Conservation (phyloP, 2,797 vertebrate genomes). For the Anguilla pacifica region DNA sequence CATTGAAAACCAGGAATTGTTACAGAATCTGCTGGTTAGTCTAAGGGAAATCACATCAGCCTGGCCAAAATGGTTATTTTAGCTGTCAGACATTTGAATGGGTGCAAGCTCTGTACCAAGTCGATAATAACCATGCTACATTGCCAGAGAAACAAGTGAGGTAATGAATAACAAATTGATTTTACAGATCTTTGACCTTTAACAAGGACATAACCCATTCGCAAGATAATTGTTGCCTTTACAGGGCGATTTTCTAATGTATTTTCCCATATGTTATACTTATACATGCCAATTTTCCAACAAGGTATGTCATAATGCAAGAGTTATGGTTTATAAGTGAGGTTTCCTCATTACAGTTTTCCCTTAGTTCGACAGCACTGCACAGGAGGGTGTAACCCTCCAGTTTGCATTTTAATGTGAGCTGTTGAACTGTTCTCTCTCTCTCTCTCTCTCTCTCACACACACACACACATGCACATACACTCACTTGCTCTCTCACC, state of each 20-base stretch:
- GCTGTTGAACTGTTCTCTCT: constrained; percentile 40
- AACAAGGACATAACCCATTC: not conserved
- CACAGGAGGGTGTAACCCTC: not conserved
- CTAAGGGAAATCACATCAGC: not conserved
- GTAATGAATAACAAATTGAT: not conserved
- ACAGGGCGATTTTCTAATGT: not conserved
- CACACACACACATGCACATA: constrained; percentile 28
- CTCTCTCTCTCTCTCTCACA: constrained; percentile 41
- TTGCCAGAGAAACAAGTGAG: not conserved
- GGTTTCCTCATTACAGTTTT: not conserved
- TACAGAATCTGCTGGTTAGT: not conserved
- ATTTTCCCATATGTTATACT: not conserved
- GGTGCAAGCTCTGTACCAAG: not conserved
- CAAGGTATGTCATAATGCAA: not conserved
- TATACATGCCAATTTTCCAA: not conserved
- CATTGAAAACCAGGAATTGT: not conserved
- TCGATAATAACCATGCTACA: not conserved
- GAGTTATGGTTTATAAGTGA: not conserved
- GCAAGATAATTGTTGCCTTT: not conserved
- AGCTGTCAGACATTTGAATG: not conserved
- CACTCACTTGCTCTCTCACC: constrained; percentile 35
- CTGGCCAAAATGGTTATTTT: not conserved
- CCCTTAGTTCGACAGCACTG: not conserved
- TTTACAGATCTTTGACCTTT: not conserved
- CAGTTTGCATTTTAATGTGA: constrained; percentile 51